A percentile compares a stretch with the other conserved stretches of the same genome.
phyloP scores from a whole-genome alignment of 92 coral and sea anemone species.

The Actinernus sp. region DNA sequence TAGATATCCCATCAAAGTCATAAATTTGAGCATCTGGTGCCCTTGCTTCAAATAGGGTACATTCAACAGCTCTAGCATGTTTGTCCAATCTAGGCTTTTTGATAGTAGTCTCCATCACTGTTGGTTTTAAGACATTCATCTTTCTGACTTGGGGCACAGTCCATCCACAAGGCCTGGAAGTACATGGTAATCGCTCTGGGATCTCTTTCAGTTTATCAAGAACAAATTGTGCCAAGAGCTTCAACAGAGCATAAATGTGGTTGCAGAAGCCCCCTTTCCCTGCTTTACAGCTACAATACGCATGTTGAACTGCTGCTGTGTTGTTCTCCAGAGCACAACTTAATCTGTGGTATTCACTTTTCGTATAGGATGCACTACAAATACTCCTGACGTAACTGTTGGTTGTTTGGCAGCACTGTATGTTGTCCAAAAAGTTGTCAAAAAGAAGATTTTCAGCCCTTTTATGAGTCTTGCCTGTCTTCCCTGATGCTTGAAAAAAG shows the following conservation, averaged over 20 bases:
- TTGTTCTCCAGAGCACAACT: constrained; percentile 24
- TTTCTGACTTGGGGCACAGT: constrained; percentile 51
- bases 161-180: constrained; percentile 69
- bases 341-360: constrained; percentile 31
- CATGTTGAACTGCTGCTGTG: constrained; percentile 37
- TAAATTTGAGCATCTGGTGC: constrained; percentile 18
- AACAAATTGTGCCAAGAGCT: constrained; percentile 52
- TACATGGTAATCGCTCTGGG: constrained; percentile 46
- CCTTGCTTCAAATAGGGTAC: constrained; percentile 42
- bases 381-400: constrained; percentile 28
- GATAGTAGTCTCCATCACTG: constrained; percentile 58
- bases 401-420: constrained; percentile 14
- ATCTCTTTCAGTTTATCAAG: constrained; percentile 44
- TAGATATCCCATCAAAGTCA: constrained; percentile 11
- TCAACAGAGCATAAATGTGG: constrained; percentile 60
- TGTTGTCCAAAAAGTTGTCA: constrained; percentile 60
- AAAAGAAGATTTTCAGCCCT: constrained; percentile 51
- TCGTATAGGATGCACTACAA: constrained; percentile 64
- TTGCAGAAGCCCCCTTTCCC: constrained; percentile 64
- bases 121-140: constrained; percentile 35
- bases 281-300: constrained; percentile 55
- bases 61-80: constrained; percentile 17
- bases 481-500: constrained; percentile 54
- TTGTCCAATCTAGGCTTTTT: constrained; percentile 27
- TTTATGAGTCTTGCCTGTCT: constrained; percentile 58